Conservation (phyloP, 2,888 invertebrate genomes). For the Archaeoteleia sp. region DNA sequence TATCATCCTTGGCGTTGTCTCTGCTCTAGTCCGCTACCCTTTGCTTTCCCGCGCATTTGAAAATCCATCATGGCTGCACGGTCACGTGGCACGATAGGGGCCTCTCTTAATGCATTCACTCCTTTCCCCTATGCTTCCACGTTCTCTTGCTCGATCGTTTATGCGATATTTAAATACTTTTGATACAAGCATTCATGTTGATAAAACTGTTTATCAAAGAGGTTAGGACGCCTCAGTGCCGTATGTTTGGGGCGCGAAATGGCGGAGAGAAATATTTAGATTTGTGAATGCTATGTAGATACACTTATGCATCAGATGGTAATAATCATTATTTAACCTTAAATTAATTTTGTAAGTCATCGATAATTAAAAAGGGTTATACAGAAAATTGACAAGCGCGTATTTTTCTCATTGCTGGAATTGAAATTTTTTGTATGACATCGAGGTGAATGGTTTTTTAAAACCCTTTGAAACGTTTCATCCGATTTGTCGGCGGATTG, state of each 20-base stretch:
- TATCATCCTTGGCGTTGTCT: conserved; percentile 48
- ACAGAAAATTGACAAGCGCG: no score
- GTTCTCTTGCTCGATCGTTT: conserved; percentile 39
- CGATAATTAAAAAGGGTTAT: no score
- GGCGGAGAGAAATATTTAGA: no score
- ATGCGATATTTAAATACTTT: conserved; percentile 48
- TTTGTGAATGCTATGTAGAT: no score
- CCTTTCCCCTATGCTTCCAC: conserved; percentile 42
- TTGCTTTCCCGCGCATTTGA: conserved; percentile 67
- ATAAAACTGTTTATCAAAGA: conserved; percentile 31
- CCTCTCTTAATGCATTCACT: conserved; percentile 62
- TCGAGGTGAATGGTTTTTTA: not conserved
- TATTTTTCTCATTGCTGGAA: no score
- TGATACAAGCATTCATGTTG: conserved; percentile 22
- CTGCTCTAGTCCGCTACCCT: conserved; percentile 38
- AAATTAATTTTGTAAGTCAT: no score
- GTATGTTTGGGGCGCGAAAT: no score
- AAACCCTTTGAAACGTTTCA: not conserved
- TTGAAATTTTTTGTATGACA: no score
- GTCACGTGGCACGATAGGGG: conserved; percentile 73
- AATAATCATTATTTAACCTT: no score
- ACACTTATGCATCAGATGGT: no score
- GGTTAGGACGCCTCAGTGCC: no score
- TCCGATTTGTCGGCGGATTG: conserved; percentile 27
- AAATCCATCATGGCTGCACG: conserved; percentile 66